Conservation (phyloP, 2,797 vertebrate species). For the Cynodonichthys magdalenae region DNA sequence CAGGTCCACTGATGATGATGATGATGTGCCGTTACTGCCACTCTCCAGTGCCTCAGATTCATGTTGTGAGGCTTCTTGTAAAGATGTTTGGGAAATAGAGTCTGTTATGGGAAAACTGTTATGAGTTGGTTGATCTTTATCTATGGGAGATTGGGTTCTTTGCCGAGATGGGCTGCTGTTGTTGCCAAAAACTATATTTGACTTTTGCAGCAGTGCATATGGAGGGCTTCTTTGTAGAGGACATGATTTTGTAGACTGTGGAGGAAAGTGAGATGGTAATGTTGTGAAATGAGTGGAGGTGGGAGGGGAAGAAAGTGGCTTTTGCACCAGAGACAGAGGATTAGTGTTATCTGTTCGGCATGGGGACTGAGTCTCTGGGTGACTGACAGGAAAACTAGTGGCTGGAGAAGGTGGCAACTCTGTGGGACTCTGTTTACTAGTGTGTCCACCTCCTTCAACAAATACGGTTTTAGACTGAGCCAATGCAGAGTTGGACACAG, state of each 20-base stretch:
- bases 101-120: slow-evolving; percentile 41
- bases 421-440: slow-evolving; percentile 62
- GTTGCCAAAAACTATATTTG: slow-evolving; percentile 51
- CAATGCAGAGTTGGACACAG: slow-evolving; percentile 47
- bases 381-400: slow-evolving; percentile 47
- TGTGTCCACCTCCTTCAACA: slow-evolving; percentile 58
- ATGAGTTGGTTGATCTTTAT: slow-evolving; percentile 42
- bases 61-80: slow-evolving; percentile 38
- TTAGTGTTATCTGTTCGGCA: slow-evolving; percentile 68
- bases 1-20: slow-evolving; percentile 51
- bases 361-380: slow-evolving; percentile 49
- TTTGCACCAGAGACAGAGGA: slow-evolving; percentile 27
- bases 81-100: slow-evolving; percentile 47
- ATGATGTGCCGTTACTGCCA: slow-evolving; percentile 30
- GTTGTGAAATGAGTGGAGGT: slow-evolving; percentile 49
- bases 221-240: slow-evolving; percentile 58
- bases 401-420: slow-evolving; percentile 52
- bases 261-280: slow-evolving; percentile 50
- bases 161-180: slow-evolving; percentile 39
- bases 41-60: slow-evolving; percentile 32
- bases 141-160: slow-evolving; percentile 13
- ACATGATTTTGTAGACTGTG: slow-evolving; percentile 44
- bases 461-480: slow-evolving; percentile 55
- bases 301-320: slow-evolving; percentile 51
- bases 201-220: slow-evolving; percentile 29